phyloP scores from a whole-genome alignment of 2,113 vertebrate genomes.

The Hydropotes inermis region DNA sequence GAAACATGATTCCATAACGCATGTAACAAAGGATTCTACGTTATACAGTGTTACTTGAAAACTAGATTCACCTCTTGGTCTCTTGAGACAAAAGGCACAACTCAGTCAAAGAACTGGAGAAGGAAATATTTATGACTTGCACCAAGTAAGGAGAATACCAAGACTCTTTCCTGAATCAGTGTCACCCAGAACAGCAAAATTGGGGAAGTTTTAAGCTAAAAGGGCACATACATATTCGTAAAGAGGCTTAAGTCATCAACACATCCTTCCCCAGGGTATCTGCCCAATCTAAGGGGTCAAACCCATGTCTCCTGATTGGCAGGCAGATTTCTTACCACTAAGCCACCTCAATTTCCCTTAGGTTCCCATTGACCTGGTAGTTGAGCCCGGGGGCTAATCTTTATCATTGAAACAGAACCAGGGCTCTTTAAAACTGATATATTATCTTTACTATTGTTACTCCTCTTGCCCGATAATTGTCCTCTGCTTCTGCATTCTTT shows the following conservation, averaged over 20 bases:
- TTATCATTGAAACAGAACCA: neutral
- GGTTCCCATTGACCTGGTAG: neutral
- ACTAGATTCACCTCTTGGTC: neutral
- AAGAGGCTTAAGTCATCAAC: neutral
- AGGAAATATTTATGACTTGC: neutral
- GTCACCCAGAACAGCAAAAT: neutral
- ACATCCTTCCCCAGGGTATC: neutral
- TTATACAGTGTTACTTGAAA: neutral
- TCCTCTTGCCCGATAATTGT: neutral
- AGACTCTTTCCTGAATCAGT: neutral
- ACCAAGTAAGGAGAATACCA: neutral
- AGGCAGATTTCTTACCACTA: neutral
- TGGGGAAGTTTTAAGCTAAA: neutral
- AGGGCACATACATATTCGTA: neutral
- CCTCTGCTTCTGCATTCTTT: neutral
- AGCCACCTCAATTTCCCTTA: neutral
- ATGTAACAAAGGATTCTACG: neutral
- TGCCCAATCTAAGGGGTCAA: neutral
- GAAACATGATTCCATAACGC: neutral
- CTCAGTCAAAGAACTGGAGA: neutral
- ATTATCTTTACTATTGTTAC: neutral
- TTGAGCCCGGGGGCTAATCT: neutral
- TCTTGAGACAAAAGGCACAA: neutral
- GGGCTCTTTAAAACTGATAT: neutral
- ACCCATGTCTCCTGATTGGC: neutral